Conservation (phyloP, 92 coral and sea anemone genomes). For the Epizoanthus illoricatus region DNA sequence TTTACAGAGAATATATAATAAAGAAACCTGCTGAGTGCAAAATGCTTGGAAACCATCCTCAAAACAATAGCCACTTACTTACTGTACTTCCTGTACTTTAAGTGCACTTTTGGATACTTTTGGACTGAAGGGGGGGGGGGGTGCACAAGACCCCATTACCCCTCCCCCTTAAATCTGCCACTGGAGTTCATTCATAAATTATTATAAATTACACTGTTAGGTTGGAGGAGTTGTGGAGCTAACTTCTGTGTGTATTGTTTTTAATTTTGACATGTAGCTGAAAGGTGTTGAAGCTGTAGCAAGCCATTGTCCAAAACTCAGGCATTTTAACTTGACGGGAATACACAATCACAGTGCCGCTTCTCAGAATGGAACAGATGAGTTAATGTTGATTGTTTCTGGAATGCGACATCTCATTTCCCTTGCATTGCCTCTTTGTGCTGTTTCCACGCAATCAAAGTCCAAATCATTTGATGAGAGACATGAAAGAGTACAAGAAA, state of each 20-base stretch:
- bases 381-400: not conserved
- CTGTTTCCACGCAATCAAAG: slow-evolving; percentile 5
- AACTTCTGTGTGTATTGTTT: not conserved
- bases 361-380: not conserved
- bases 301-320: slow-evolving; percentile 11
- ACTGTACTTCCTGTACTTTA: too few species aligned
- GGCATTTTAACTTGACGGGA: slow-evolving; percentile 10
- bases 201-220: too few species aligned
- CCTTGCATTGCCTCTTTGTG: slow-evolving; percentile 13
- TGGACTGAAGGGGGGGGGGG: too few species aligned
- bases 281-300: slow-evolving; percentile 20
- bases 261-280: not conserved
- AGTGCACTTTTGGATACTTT: too few species aligned
- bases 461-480: not conserved
- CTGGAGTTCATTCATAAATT: too few species aligned
- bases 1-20: too few species aligned
- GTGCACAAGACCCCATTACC: too few species aligned
- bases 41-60: too few species aligned
- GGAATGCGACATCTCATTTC: slow-evolving; percentile 6
- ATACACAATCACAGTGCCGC: slow-evolving; percentile 18
- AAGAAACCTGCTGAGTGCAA: too few species aligned
- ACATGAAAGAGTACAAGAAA: not conserved
- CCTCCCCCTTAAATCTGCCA: too few species aligned
- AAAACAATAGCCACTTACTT: too few species aligned
- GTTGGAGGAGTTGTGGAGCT: too few species aligned